phyloP scores from a whole-genome alignment of 2,888 invertebrate genomes.

The Petrolisthes manimaculis region DNA sequence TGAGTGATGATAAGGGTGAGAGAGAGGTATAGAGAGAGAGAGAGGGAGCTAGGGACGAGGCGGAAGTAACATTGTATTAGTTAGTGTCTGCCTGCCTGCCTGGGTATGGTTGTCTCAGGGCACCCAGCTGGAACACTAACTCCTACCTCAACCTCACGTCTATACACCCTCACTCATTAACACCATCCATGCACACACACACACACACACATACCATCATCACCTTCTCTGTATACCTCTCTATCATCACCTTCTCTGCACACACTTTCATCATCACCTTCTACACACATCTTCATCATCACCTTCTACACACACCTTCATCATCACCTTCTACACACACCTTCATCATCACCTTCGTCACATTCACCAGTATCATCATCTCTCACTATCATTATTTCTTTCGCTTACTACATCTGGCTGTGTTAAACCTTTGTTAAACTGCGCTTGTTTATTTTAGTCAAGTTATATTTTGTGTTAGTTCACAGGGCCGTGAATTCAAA shows the following conservation, averaged over 20 bases:
- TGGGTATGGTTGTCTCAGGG: background rate
- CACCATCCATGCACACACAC: constrained; percentile 19
- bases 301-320: background rate
- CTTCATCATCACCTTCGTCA: background rate
- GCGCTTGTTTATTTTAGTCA: too few relatives aligned
- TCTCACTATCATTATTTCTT: background rate
- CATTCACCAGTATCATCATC: background rate
- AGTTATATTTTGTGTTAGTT: too few relatives aligned
- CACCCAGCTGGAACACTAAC: background rate
- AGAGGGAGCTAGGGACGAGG: background rate
- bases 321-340: background rate
- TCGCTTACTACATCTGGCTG: background rate
- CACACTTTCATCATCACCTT: too few relatives aligned
- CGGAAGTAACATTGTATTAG: background rate
- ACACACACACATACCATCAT: constrained; percentile 31
- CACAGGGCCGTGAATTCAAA: too few relatives aligned
- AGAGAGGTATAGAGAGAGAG: background rate
- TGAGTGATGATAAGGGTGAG: background rate
- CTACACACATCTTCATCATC: too few relatives aligned
- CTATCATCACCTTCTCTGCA: background rate
- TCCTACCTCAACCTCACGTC: background rate
- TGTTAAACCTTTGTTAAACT: too few relatives aligned
- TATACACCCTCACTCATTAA: background rate
- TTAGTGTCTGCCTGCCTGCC: background rate
- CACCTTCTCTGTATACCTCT: background rate